Base-by-base conservation (phyloP, 1,140 invertebrate species). In the Lasioglossum baleicum region DNA sequence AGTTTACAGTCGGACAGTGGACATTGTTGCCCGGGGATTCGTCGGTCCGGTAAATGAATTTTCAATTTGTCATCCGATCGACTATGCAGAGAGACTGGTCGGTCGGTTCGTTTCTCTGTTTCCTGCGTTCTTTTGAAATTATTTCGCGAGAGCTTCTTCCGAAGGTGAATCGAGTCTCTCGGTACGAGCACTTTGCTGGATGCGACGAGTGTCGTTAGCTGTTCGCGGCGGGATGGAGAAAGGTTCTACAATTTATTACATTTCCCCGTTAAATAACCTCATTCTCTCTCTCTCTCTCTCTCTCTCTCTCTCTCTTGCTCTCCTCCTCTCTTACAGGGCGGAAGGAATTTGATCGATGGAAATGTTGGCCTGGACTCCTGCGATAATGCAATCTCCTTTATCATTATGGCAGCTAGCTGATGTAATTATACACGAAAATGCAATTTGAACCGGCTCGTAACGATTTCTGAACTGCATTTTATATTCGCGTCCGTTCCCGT, bases 291-390 rank as follows among this genome's bases (percentile, higher is more conserved):
- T 1, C 35, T 5, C 35, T 35, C 35, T 5, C 35, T 5, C 35
- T 0, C 35, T 35, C 35, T 2, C 35, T 35, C 44, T 48, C 8
- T 48, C 44, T 35, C 35, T 5, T 5, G 0, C 35, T 5, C 35
- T 2, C 35, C 2, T 5, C 5, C 35, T 5, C 35, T 35, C 44
- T 48, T 13, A 44, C 60, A 40, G 67, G 67, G 42, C 74, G 80
- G 75, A 77, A 78, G 80, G 75, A 78, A 70, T 81, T 81, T 81
- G 80, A 81, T 81, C 80, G 75, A 81, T 81, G 80, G 74, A 81
- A 81, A 81, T 65, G 74, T 65, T 70, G 66, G 64, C 48, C 51
- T 78, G 66, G 67, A 81, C 67, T 70, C 78, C 78, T 2, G n/a
- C 72, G 78, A 80, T 80, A 80, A 80, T 80, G 65, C 71, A 75